These are phyloP conservation scores for Drosophila lutescens DNA, from an alignment of 2,888 invertebrate genomes.

Conservation along the genomic window DNA sequence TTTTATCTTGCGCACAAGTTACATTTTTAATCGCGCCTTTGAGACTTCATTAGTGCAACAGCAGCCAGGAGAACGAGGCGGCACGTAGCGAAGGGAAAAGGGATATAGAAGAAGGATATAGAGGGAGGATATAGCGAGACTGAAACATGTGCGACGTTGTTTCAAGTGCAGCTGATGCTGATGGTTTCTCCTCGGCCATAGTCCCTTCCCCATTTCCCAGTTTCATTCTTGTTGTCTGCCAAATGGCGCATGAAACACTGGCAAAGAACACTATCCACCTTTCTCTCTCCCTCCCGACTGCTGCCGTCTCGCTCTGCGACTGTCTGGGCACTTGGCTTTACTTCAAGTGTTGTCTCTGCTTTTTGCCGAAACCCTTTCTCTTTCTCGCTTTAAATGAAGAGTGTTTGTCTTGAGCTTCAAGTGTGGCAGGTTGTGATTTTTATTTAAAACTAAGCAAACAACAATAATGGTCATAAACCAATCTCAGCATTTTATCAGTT, in stretches of 20 bases:
- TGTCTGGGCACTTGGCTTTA: slow-evolving; percentile 65
- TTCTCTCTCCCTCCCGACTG: slow-evolving; percentile 9
- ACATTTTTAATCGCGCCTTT: slow-evolving; percentile 80
- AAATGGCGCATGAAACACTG: slow-evolving; percentile 72
- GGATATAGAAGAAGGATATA: slow-evolving; percentile 8
- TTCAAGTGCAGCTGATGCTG: slow-evolving; percentile 64
- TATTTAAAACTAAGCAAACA: slow-evolving; percentile 57
- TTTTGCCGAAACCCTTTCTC: slow-evolving; percentile 70
- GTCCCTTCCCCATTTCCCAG: slow-evolving; percentile 1
- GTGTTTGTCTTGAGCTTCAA: slow-evolving; percentile 77
- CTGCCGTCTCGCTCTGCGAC: slow-evolving; percentile 22
- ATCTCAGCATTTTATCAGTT: slow-evolving; percentile 50
- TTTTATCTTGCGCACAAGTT: slow-evolving; percentile 73
- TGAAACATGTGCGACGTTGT: slow-evolving; percentile 64
- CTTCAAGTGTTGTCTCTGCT: slow-evolving; percentile 58
- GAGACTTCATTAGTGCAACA: slow-evolving; percentile 76
- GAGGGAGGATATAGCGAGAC: slow-evolving; percentile 27
- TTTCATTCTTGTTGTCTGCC: slow-evolving; percentile 65
- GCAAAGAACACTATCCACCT: slow-evolving; percentile 20
- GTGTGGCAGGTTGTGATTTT: slow-evolving; percentile 77
- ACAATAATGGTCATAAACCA: slow-evolving; percentile 28
- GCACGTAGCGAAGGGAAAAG: slow-evolving; percentile 17
- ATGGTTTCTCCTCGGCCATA: slow-evolving; percentile 7
- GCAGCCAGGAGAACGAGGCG: slow-evolving; percentile 30
- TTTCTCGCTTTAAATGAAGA: slow-evolving; percentile 62